These are phyloP conservation scores for Dendrocopos noguchii DNA, from an alignment of 2,113 vertebrate genomes.

Conservation along the genomic window DNA sequence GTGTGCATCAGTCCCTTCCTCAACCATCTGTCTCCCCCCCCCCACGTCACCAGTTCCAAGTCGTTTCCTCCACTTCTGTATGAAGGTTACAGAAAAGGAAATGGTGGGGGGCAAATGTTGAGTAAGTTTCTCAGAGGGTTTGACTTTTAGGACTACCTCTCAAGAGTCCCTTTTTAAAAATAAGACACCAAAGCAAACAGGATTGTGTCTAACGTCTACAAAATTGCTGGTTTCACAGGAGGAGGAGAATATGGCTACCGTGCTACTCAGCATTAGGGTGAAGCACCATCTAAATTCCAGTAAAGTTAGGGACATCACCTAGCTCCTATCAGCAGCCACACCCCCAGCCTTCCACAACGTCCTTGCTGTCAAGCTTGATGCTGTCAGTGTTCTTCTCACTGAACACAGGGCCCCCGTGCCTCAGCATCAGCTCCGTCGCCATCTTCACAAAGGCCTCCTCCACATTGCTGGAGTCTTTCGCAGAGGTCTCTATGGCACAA, in stretches of 20 bases:
- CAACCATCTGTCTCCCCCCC: background rate
- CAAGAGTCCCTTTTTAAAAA: conserved; percentile 54
- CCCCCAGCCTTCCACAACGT: conserved; percentile 81
- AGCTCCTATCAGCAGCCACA: conserved; percentile 83
- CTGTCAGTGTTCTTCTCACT: conserved; percentile 81
- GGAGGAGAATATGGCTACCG: conserved; percentile 53
- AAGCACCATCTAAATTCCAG: conserved; percentile 67
- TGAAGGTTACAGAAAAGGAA: conserved; percentile 28
- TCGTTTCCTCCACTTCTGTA: background rate
- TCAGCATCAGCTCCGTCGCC: conserved; percentile 85
- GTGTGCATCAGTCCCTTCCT: background rate
- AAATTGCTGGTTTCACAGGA: conserved; percentile 66
- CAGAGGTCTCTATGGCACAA: conserved; percentile 87
- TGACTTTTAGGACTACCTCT: conserved; percentile 33
- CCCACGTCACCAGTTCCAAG: background rate
- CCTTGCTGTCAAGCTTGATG: conserved; percentile 90
- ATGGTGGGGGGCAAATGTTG: background rate
- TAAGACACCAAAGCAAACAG: conserved; percentile 57
- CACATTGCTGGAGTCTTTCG: conserved; percentile 88
- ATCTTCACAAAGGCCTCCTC: conserved; percentile 87
- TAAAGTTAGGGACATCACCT: conserved; percentile 21
- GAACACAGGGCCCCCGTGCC: conserved; percentile 87
- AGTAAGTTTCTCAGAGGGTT: background rate
- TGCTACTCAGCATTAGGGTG: conserved; percentile 63
- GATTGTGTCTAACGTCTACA: conserved; percentile 67